Evolutionary conservation across 2,113 vertebrate species (phyloP).

Genomic region (Electrona antarctica): DNA sequence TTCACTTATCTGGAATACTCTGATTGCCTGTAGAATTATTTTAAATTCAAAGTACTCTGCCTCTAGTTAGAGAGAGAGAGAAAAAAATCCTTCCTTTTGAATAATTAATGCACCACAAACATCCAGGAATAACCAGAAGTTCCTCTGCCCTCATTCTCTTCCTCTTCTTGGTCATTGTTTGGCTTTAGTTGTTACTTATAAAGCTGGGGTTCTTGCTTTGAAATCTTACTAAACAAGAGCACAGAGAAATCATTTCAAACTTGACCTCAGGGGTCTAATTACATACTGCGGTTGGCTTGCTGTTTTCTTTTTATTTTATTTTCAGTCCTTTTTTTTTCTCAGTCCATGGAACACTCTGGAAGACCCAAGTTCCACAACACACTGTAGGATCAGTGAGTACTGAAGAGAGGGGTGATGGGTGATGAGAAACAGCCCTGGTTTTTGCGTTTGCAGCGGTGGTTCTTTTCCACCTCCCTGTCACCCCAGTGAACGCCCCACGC

Average conservation of each 20-base stretch:
- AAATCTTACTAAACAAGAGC: slow-evolving; percentile 48
- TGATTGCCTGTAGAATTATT: background rate
- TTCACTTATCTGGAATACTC: background rate
- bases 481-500: slow-evolving; percentile 1
- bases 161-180: slow-evolving; percentile 24
- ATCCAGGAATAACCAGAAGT: slow-evolving; percentile 24
- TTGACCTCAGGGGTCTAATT: slow-evolving; percentile 56
- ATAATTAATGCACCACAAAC: slow-evolving; percentile 48
- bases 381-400: slow-evolving; percentile 21
- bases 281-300: slow-evolving; percentile 27
- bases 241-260: slow-evolving; percentile 50
- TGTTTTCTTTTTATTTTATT: slow-evolving; percentile 10
- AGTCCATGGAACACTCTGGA: slow-evolving; percentile 30
- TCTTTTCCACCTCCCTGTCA: slow-evolving; percentile 23
- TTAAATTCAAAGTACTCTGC: slow-evolving; percentile 7
- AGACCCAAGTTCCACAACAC: slow-evolving; percentile 33
- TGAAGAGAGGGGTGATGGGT: slow-evolving; percentile 37
- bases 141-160: slow-evolving; percentile 27
- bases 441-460: slow-evolving; percentile 11
- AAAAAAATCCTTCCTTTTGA: slow-evolving; percentile 33
- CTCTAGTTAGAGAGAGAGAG: background rate
- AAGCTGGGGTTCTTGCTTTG: slow-evolving; percentile 42
- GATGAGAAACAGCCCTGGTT: slow-evolving; percentile 44
- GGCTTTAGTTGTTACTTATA: slow-evolving; percentile 55
- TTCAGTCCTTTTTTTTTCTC: background rate